Percentiles rank a stretch among this genome's conserved stretches.
Evolutionary conservation across 2,888 invertebrate genomes (phyloP).

Genomic region (Busseola fusca): DNA sequence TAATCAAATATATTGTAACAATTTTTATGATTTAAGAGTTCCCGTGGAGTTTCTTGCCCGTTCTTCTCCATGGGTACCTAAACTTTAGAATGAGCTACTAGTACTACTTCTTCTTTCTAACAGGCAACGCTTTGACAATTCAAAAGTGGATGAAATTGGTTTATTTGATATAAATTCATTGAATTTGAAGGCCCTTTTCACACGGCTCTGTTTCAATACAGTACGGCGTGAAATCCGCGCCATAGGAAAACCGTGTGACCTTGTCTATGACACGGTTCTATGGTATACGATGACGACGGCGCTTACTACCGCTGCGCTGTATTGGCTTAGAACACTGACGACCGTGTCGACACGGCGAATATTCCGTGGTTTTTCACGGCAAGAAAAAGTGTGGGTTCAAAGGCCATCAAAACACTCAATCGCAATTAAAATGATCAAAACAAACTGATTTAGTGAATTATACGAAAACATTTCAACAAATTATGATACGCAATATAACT

Average conservation of each 20-base stretch:
- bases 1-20: no score
- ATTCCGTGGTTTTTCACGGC: not conserved
- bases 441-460: not conserved
- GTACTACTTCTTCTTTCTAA: no score
- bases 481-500: not conserved
- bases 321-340: not conserved
- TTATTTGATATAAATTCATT: no score
- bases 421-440: not conserved
- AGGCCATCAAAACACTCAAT: slow-evolving; percentile 9
- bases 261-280: not conserved
- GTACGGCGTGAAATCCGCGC: not conserved
- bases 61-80: no score
- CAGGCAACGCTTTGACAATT: no score
- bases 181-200: not conserved
- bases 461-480: slow-evolving; percentile 1
- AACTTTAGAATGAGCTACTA: no score
- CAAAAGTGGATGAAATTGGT: no score
- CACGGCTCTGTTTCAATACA: not conserved
- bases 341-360: not conserved
- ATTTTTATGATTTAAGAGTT: no score
- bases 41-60: no score
- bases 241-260: not conserved
- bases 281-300: not conserved
- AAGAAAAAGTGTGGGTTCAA: not conserved
- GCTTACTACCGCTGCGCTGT: not conserved